phyloP scores from a whole-genome alignment of 2,113 vertebrate species.

The Geococcyx californianus region DNA sequence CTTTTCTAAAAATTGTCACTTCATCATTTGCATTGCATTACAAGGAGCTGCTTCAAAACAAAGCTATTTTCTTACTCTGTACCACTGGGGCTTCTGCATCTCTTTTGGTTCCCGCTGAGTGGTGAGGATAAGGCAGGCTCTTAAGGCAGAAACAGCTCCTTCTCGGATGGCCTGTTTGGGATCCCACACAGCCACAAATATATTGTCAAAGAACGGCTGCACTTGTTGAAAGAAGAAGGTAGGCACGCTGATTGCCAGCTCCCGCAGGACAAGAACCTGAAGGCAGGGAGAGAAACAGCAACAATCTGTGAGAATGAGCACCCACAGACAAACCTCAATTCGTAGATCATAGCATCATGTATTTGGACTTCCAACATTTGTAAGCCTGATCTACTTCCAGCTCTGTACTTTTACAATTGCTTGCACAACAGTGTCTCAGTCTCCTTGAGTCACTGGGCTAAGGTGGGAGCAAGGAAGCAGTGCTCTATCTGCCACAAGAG shows the following conservation, averaged over 20 bases:
- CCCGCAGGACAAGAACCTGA: slow-evolving; percentile 93
- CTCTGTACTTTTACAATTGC: not conserved
- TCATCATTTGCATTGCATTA: not conserved
- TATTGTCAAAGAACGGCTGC: slow-evolving; percentile 97
- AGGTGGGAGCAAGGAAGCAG: not conserved
- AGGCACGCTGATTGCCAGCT: slow-evolving; percentile 94
- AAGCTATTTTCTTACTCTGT: slow-evolving; percentile 82
- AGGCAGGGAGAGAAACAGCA: not conserved
- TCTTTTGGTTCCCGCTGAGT: slow-evolving; percentile 97
- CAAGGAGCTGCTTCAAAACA: not conserved
- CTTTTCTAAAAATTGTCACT: not conserved
- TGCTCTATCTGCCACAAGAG: not conserved
- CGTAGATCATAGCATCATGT: not conserved
- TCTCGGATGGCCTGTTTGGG: slow-evolving; percentile 97
- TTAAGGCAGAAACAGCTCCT: slow-evolving; percentile 93
- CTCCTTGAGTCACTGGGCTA: not conserved
- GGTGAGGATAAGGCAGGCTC: slow-evolving; percentile 95
- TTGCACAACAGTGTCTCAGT: not conserved
- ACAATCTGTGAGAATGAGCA: not conserved
- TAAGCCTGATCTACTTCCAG: not conserved
- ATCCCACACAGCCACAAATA: slow-evolving; percentile 98
- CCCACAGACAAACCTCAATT: not conserved
- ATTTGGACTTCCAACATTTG: not conserved
- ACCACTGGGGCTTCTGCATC: slow-evolving; percentile 99
- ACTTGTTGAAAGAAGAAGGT: slow-evolving; percentile 99